Conservation (phyloP, 2,888 invertebrate species). For the Plagiodera versicolora region DNA sequence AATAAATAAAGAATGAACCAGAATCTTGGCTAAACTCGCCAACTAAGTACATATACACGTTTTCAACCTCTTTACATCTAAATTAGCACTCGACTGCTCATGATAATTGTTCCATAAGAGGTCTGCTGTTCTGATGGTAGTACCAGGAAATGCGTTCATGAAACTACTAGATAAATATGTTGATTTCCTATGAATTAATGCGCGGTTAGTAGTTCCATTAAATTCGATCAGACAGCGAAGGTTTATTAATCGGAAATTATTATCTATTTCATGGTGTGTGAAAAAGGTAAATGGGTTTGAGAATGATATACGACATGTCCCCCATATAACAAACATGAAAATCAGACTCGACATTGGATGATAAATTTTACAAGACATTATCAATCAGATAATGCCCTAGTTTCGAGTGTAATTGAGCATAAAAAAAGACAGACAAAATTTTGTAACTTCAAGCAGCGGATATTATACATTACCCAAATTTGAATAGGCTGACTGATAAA, state of each 20-base stretch:
- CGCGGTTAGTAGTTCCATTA: slow-evolving; percentile 31
- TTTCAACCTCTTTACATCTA: neutral
- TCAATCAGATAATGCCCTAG: slow-evolving; percentile 34
- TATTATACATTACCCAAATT: slow-evolving; percentile 31
- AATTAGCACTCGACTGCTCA: neutral
- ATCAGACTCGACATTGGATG: slow-evolving; percentile 35
- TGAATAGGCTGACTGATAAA: slow-evolving; percentile 35
- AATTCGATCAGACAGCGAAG: slow-evolving; percentile 39
- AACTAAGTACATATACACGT: too few relatives aligned
- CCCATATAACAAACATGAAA: slow-evolving; percentile 32
- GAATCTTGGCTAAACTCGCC: too few relatives aligned
- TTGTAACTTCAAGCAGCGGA: slow-evolving; percentile 16
- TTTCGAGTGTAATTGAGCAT: slow-evolving; percentile 37
- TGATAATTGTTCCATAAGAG: neutral
- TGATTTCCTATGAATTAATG: slow-evolving; percentile 13
- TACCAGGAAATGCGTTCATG: slow-evolving; percentile 8
- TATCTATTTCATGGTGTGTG: slow-evolving; percentile 42
- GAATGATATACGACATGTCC: slow-evolving; percentile 35
- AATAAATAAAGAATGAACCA: too few relatives aligned
- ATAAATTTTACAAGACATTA: slow-evolving; percentile 35
- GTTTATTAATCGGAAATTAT: slow-evolving; percentile 46
- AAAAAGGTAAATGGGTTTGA: slow-evolving; percentile 36
- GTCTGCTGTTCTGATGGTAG: neutral
- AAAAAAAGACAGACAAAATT: slow-evolving; percentile 17
- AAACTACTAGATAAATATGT: slow-evolving; percentile 8